These are phyloP conservation scores for Calyptomena viridis DNA, from an alignment of 2,113 vertebrate species.

Conservation along the genomic window DNA sequence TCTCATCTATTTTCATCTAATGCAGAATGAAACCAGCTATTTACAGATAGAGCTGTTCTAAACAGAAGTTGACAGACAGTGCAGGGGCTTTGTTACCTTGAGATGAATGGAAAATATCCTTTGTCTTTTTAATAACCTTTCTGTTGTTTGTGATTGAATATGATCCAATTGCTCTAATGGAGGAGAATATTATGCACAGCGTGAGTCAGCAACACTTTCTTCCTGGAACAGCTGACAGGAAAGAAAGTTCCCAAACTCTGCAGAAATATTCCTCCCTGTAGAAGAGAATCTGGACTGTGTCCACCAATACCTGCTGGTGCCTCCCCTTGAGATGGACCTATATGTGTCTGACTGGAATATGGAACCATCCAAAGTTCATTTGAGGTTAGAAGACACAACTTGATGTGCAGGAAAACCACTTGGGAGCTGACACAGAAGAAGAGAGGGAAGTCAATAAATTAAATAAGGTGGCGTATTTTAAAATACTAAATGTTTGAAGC, in stretches of 20 bases:
- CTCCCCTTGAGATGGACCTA: neutral
- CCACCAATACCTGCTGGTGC: neutral
- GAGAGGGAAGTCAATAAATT: neutral
- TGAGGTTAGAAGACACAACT: neutral
- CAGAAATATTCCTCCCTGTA: neutral
- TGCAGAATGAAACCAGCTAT: neutral
- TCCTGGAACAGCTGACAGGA: conserved; percentile 39
- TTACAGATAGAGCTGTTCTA: conserved; percentile 13
- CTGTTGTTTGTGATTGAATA: conserved; percentile 47
- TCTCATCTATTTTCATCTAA: neutral
- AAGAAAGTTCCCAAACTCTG: conserved; percentile 48
- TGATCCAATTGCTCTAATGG: conserved; percentile 58
- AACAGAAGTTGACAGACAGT: conserved; percentile 4
- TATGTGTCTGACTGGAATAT: neutral
- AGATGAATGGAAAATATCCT: conserved; percentile 25
- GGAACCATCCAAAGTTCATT: neutral
- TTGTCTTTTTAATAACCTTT: conserved; percentile 50
- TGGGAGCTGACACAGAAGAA: neutral
- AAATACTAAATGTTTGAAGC: neutral
- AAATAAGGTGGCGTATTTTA: neutral
- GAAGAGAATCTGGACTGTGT: neutral
- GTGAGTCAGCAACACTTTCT: conserved; percentile 64
- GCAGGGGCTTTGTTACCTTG: conserved; percentile 37
- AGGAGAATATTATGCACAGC: conserved; percentile 51
- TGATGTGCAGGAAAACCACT: neutral